phyloP scores from a whole-genome alignment of 2,797 vertebrate genomes.

The Chrysocyon brachyurus region DNA sequence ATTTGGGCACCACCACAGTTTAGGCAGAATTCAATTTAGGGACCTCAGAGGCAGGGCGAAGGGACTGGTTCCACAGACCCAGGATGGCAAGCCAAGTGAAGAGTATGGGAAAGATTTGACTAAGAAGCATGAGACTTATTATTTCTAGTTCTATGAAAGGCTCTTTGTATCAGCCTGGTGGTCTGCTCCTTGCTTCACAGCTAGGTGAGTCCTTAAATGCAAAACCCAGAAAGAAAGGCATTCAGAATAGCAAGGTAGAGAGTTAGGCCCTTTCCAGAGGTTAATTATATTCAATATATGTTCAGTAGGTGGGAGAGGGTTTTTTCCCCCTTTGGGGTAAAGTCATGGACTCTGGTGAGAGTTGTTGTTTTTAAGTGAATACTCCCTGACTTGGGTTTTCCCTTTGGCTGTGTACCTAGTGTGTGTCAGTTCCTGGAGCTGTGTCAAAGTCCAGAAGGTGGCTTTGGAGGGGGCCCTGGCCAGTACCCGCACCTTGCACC shows the following conservation, averaged over 20 bases:
- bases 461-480: slow-evolving; percentile 95
- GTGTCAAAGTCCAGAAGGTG: slow-evolving; percentile 95
- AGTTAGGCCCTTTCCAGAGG: not conserved
- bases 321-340: not conserved
- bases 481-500: slow-evolving; percentile 97
- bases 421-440: slow-evolving; percentile 95
- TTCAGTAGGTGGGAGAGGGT: not conserved
- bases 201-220: not conserved
- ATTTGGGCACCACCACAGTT: not conserved
- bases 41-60: not conserved
- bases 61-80: not conserved
- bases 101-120: not conserved
- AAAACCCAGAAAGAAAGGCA: not conserved
- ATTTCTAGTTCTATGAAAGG: not conserved
- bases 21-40: not conserved
- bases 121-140: not conserved
- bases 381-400: slow-evolving; percentile 17
- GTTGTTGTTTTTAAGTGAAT: slow-evolving; percentile 27
- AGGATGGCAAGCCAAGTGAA: not conserved
- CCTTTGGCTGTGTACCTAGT: slow-evolving; percentile 84
- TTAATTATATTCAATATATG: not conserved
- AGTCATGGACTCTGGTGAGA: not conserved
- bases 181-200: not conserved
- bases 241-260: not conserved
- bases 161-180: not conserved